Conservation (phyloP, 2,113 vertebrate species). For the Leptobrachium leishanense region DNA sequence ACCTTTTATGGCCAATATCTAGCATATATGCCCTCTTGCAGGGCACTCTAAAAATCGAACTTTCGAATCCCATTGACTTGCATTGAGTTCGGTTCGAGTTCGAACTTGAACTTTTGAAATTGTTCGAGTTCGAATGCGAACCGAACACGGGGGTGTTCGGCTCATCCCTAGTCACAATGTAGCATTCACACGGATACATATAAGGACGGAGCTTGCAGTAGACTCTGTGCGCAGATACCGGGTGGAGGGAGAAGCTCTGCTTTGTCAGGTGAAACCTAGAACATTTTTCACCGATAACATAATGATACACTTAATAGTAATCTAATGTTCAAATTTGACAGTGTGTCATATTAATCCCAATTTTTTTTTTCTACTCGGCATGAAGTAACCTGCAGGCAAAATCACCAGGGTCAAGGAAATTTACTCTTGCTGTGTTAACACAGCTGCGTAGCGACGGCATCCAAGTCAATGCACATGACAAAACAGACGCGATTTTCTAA, state of each 20-base stretch:
- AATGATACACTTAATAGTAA: slow-evolving; percentile 60
- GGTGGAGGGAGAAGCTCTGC: slow-evolving; percentile 53
- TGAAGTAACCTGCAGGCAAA: slow-evolving; percentile 55
- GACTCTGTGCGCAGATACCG: slow-evolving; percentile 40
- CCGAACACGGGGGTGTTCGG: too few relatives aligned
- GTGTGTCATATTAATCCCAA: slow-evolving; percentile 58
- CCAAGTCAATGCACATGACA: slow-evolving; percentile 55
- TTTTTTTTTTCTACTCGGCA: slow-evolving; percentile 54
- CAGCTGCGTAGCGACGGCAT: slow-evolving; percentile 56
- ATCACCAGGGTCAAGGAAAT: slow-evolving; percentile 55
- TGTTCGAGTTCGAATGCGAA: too few relatives aligned
- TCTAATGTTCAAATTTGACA: slow-evolving; percentile 52
- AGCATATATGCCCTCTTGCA: too few relatives aligned
- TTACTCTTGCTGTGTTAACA: slow-evolving; percentile 58
- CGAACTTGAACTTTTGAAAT: too few relatives aligned
- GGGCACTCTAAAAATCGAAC: too few relatives aligned
- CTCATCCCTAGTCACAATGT: slow-evolving; percentile 6
- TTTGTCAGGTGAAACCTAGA: slow-evolving; percentile 57
- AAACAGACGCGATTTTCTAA: slow-evolving; percentile 50
- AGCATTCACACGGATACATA: slow-evolving; percentile 54
- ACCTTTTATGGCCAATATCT: too few relatives aligned
- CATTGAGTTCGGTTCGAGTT: too few relatives aligned
- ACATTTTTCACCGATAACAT: slow-evolving; percentile 62
- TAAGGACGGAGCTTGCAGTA: slow-evolving; percentile 31
- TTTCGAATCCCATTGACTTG: too few relatives aligned